These are phyloP conservation scores for Abrostola tripartita DNA, from an alignment of 2,888 invertebrate species.

Conservation along the genomic window DNA sequence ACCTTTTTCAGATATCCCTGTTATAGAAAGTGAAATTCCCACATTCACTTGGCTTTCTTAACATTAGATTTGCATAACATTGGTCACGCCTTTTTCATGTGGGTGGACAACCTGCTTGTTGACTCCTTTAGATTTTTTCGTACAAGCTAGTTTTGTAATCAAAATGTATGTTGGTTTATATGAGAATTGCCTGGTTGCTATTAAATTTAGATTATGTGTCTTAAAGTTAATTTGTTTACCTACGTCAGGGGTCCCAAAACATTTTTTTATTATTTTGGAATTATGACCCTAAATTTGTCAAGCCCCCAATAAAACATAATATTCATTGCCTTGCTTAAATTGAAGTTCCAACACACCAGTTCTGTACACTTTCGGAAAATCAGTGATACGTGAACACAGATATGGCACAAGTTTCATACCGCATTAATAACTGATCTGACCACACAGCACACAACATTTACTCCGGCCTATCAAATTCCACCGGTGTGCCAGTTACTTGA, in stretches of 20 bases:
- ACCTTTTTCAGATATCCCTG: constrained; percentile 5
- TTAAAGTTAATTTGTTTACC: too few relatives aligned
- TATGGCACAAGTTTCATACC: not conserved
- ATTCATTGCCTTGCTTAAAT: too few relatives aligned
- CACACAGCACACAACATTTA: constrained; percentile 4
- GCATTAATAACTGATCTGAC: constrained; percentile 6
- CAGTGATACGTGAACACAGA: too few relatives aligned
- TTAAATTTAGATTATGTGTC: too few relatives aligned
- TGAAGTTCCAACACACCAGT: too few relatives aligned
- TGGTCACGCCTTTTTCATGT: not conserved
- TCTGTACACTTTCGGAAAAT: too few relatives aligned
- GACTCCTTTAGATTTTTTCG: not conserved
- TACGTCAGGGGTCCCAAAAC: too few relatives aligned
- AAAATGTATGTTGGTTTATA: too few relatives aligned
- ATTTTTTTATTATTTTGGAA: too few relatives aligned
- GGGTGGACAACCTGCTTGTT: not conserved
- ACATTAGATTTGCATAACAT: not conserved
- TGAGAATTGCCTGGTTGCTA: too few relatives aligned
- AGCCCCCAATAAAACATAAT: too few relatives aligned
- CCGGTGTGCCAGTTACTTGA: constrained; percentile 18
- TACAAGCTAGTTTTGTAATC: not conserved
- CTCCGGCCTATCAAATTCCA: constrained; percentile 34
- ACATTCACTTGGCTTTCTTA: not conserved
- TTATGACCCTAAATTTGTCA: too few relatives aligned
- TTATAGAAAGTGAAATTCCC: constrained; percentile 3